phyloP scores from a whole-genome alignment of 1,140 invertebrate species.

The Drosophila saltans region DNA sequence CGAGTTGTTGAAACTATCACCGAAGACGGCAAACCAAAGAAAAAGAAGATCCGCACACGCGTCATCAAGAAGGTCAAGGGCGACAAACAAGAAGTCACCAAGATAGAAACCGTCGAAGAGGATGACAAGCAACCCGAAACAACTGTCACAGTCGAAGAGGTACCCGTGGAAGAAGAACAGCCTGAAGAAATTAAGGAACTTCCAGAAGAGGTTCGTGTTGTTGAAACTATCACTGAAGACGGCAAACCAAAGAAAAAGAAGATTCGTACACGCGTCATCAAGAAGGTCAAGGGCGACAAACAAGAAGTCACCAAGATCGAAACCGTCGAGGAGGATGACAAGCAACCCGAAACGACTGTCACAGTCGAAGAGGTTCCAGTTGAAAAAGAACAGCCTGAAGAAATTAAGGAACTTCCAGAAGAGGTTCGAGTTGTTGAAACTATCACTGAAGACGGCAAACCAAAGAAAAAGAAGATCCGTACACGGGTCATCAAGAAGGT shows the following conservation, averaged over 20 bases:
- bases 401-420: conserved; percentile 46
- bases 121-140: conserved; percentile 23
- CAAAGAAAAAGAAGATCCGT: conserved; percentile 74
- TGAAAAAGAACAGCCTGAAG: conserved; percentile 19
- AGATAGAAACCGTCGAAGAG: conserved; percentile 25
- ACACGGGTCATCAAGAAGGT: conserved; percentile 78
- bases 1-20: conserved; percentile 16
- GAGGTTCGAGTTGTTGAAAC: conserved; percentile 45
- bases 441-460: conserved; percentile 60
- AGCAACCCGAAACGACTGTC: conserved; percentile 17
- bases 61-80: conserved; percentile 35
- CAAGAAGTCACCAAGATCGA: conserved; percentile 33
- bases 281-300: conserved; percentile 30
- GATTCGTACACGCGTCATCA: conserved; percentile 34
- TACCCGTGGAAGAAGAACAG: conserved; percentile 8
- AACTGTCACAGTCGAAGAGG: conserved; percentile 20
- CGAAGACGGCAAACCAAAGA: conserved; percentile 24
- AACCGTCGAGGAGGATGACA: conserved; percentile 28
- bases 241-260: conserved; percentile 38
- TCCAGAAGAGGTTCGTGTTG: conserved; percentile 19
- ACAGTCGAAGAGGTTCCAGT: conserved; percentile 19
- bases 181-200: conserved; percentile 20
- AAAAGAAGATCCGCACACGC: conserved; percentile 28
- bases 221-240: conserved; percentile 30
- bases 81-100: conserved; percentile 33